Conservation (phyloP, 2,888 invertebrate genomes). For the Pachycephus smyrnensis region DNA sequence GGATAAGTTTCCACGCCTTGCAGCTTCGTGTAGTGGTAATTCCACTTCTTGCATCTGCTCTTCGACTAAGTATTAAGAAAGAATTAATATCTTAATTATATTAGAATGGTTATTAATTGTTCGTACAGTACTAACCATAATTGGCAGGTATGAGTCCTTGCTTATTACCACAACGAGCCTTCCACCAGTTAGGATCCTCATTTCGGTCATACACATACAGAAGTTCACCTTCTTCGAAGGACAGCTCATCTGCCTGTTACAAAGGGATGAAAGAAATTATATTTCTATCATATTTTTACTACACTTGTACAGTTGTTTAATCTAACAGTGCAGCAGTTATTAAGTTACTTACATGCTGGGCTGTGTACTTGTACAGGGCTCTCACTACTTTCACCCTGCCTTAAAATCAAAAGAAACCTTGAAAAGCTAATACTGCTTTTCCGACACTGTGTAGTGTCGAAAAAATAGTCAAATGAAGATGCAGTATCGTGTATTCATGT, state of each 20-base stretch:
- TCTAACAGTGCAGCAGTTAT: neutral
- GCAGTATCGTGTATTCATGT: neutral
- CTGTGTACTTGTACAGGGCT: slow-evolving; percentile 71
- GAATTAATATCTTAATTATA: neutral
- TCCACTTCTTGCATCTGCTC: slow-evolving; percentile 72
- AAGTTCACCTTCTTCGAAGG: slow-evolving; percentile 75
- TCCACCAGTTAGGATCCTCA: slow-evolving; percentile 69
- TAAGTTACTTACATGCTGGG: slow-evolving; percentile 68
- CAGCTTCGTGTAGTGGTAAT: slow-evolving; percentile 76
- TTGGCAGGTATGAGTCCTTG: slow-evolving; percentile 73
- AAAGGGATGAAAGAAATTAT: slow-evolving; percentile 22
- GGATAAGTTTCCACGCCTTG: slow-evolving; percentile 73
- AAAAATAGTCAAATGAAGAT: neutral
- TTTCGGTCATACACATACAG: slow-evolving; percentile 72
- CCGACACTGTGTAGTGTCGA: neutral
- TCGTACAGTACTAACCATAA: slow-evolving; percentile 68
- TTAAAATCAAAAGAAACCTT: slow-evolving; percentile 43
- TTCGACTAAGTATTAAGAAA: slow-evolving; percentile 65
- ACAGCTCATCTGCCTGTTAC: slow-evolving; percentile 71
- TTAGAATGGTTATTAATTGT: neutral
- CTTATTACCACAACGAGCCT: slow-evolving; percentile 69
- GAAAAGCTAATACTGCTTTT: neutral
- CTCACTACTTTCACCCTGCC: slow-evolving; percentile 71
- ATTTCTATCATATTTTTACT: neutral
- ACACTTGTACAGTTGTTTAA: neutral